Percentiles rank a stretch among this genome's conserved stretches.
Conservation (phyloP, 2,888 invertebrate species). For the Seira ritae region DNA sequence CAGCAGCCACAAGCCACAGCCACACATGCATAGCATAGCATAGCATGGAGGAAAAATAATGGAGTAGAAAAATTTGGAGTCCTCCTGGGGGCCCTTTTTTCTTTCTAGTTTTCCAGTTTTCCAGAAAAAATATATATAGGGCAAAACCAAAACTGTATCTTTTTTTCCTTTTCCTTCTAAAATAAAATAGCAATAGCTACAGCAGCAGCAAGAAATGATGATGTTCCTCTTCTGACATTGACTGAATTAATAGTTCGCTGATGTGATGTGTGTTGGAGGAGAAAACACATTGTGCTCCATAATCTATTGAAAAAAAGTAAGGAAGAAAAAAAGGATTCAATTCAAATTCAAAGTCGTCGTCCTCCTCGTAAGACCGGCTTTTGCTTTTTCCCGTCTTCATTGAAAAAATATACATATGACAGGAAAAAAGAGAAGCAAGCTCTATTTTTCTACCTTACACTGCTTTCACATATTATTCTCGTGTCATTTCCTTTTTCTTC, state of each 20-base stretch:
- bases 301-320: constrained; percentile 5
- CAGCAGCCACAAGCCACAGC: background rate
- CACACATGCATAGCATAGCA: no score
- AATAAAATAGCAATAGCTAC: constrained; percentile 3
- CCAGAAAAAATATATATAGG: constrained; percentile 28
- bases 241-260: constrained; percentile 55
- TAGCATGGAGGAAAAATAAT: no score
- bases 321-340: background rate
- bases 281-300: background rate
- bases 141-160: constrained; percentile 20
- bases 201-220: background rate
- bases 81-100: constrained; percentile 39
- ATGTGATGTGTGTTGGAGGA: background rate
- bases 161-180: constrained; percentile 33
- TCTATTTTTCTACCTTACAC: background rate
- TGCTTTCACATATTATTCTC: background rate
- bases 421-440: constrained; percentile 12
- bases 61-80: background rate
- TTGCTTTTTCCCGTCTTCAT: background rate
- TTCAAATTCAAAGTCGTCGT: background rate
- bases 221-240: constrained; percentile 41
- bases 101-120: no score
- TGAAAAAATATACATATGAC: background rate
- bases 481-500: constrained; percentile 7
- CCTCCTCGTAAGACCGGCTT: background rate